Evolutionary conservation across 2,888 invertebrate genomes (phyloP), one percentile per base, ranked within the genome.

Genomic region (Luperina nickerlii): DNA sequence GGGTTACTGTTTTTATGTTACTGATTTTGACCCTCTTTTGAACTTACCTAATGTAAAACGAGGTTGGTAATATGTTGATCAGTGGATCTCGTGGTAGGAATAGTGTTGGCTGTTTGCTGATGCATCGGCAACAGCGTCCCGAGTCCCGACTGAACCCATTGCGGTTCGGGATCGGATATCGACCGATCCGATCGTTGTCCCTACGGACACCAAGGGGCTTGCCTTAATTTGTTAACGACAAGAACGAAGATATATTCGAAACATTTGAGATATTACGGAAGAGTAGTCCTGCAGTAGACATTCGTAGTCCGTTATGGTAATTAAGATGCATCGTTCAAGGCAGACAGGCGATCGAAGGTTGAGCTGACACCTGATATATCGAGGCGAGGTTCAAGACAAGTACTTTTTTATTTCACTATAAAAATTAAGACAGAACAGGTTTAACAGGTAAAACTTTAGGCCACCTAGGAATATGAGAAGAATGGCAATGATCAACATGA

Each of bases 321-420:
- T 62, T 51, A 38, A 89, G 88, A 90, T 88, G 83, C 79, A 82
- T 62, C 74, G 68, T 78, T 87, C 89, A 90, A 90, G 89, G 90
- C 54, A 65, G 82, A 76, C 89, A 45, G 78, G 78, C 74, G 32
- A 66, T 84, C 71, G 79, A 87, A 89, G 84, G 84, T 81, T 67
- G 67, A 38, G 24, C 65, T 74, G 88, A 87, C 74, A 88, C 79
- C 78, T 69, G 86, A 81, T 86, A 82, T 72, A 78, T 68, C n/a
- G 70, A 78, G 51, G 54, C 65, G 62, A 73, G 66, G 60, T 74
- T 68, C 60, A 79, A 74, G 67, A 79, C 74, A 51, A 78, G 60
- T 77, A 32, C 32, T 57, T 87, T 81, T 78, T 81, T 82, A 60
- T 76, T 85, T 73, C 27, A 66, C 63, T 62, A 32, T 42, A 62